Percentiles rank a stretch among this genome's conserved stretches.
phyloP scores from a whole-genome alignment of 1,140 invertebrate species.

The Nasonia giraulti region DNA sequence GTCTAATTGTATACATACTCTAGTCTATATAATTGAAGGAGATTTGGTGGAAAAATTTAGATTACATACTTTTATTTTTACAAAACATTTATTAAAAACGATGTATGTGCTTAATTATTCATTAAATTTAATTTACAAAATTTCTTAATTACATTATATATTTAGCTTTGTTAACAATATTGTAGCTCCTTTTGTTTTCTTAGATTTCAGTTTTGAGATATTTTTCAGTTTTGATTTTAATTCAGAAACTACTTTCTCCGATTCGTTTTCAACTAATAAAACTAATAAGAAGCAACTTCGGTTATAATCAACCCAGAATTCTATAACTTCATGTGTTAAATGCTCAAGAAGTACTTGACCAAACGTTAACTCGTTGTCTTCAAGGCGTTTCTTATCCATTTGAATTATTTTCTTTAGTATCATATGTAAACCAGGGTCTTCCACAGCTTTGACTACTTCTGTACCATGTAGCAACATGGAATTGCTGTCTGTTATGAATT shows the following conservation, averaged over 20 bases:
- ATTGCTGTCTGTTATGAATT: constrained; percentile 70
- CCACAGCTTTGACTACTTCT: constrained; percentile 75
- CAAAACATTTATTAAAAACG: constrained; percentile 14
- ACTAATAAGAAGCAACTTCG: constrained; percentile 79
- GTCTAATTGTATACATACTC: neutral
- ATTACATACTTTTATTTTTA: neutral
- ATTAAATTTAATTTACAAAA: constrained; percentile 34
- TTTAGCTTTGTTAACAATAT: constrained; percentile 75
- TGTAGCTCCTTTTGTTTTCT: constrained; percentile 71
- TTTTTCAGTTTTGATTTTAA: constrained; percentile 55
- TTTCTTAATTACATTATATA: constrained; percentile 9
- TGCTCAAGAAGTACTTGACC: constrained; percentile 69
- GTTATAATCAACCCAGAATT: constrained; percentile 76
- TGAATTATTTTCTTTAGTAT: constrained; percentile 86
- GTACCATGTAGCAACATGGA: constrained; percentile 71
- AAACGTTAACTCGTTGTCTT: constrained; percentile 69
- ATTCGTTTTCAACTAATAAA: constrained; percentile 73
- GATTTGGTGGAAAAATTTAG: neutral
- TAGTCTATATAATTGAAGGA: neutral
- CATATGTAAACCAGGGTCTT: constrained; percentile 87
- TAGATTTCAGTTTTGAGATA: constrained; percentile 61
- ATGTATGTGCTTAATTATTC: constrained; percentile 14
- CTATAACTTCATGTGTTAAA: constrained; percentile 68
- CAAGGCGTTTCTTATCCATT: constrained; percentile 75
- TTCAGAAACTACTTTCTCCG: constrained; percentile 40